A percentile compares a stretch with the other conserved stretches of the same genome.
These are phyloP conservation scores for Amitus sp. DNA, from an alignment of 2,888 invertebrate species.

Conservation along the genomic window DNA sequence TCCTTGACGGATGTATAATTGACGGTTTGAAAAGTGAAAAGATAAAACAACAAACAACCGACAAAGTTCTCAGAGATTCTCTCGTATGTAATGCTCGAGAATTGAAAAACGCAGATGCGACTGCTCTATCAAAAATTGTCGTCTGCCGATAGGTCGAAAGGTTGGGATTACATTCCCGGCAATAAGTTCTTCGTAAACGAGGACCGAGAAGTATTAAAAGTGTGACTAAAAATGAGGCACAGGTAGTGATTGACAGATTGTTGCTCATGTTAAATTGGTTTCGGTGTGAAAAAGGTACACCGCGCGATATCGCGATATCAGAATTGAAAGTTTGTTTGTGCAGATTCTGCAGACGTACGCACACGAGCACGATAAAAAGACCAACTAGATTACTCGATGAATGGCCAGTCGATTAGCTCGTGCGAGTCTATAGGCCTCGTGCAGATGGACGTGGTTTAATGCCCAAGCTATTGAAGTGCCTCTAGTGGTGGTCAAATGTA, in stretches of 20 bases:
- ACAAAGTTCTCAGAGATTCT: conserved; percentile 16
- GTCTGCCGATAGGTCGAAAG: conserved; percentile 20
- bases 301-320: not conserved
- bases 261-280: conserved; percentile 17
- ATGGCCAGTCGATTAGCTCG: no score
- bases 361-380: no score
- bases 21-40: conserved; percentile 30
- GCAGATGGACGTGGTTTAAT: no score
- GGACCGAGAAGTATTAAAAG: conserved; percentile 28
- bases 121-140: conserved; percentile 36
- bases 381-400: no score
- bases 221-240: conserved; percentile 57
- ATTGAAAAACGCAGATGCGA: conserved; percentile 5
- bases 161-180: conserved; percentile 20
- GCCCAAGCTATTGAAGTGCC: no score
- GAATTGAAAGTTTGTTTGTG: no score
- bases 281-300: conserved; percentile 20
- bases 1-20: conserved; percentile 43
- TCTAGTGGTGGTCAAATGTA: no score
- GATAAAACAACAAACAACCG: conserved; percentile 15
- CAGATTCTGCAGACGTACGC: no score
- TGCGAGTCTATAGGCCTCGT: no score
- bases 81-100: no score
- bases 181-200: conserved; percentile 35
- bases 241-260: conserved; percentile 51